These are phyloP conservation scores for Helicoverpa armigera DNA, from an alignment of 1,140 invertebrate species.

Conservation along the genomic window DNA sequence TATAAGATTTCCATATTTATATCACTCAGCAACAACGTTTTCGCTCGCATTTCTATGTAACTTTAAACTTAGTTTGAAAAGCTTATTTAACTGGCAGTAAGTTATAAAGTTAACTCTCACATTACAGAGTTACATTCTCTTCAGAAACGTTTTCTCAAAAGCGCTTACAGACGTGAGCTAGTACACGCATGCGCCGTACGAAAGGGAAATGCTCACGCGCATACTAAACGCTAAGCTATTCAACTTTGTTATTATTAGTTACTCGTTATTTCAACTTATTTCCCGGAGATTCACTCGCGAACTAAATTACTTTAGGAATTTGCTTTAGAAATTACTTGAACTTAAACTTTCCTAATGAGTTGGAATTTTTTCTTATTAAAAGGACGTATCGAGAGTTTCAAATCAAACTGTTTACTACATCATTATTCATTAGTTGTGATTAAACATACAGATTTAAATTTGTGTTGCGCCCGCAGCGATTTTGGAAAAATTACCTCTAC, in stretches of 20 bases:
- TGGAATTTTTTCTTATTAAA: too few species aligned
- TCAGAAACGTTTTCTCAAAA: conserved; percentile 24
- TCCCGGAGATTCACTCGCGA: neutral
- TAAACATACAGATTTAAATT: neutral
- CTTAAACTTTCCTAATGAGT: too few species aligned
- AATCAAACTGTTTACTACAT: neutral
- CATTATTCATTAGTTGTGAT: neutral
- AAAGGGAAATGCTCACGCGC: conserved; percentile 27
- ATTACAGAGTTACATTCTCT: conserved; percentile 4
- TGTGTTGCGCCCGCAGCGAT: neutral
- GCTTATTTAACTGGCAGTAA: neutral
- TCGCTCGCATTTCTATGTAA: too few species aligned
- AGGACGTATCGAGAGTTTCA: neutral
- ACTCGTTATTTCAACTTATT: too few species aligned
- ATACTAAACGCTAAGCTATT: neutral
- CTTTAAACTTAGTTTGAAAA: too few species aligned
- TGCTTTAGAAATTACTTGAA: too few species aligned
- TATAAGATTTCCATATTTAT: too few species aligned
- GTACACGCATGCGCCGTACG: neutral
- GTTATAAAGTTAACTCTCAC: conserved; percentile 6
- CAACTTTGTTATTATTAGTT: conserved; percentile 3
- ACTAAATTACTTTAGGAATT: too few species aligned
- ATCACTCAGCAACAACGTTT: too few species aligned
- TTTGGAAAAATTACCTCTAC: neutral
- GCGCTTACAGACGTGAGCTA: neutral